A percentile compares a stretch with the other conserved stretches of the same genome.
Conservation (phyloP, 2,113 vertebrate genomes). For the Aegypius monachus region DNA sequence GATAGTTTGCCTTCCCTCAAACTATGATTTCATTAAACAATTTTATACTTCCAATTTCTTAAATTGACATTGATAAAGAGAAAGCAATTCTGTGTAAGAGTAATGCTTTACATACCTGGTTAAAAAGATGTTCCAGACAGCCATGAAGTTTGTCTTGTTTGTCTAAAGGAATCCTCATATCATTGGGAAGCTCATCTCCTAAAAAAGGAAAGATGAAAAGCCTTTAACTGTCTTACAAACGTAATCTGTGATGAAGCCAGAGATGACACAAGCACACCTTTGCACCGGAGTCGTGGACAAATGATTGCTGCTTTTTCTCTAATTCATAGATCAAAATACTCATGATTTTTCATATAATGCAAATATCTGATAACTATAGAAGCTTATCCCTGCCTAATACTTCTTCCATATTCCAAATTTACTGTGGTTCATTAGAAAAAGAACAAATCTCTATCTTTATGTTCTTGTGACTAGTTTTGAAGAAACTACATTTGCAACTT, state of each 20-base stretch:
- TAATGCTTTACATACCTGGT: slow-evolving; percentile 78
- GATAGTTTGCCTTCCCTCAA: not conserved
- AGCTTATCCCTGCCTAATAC: not conserved
- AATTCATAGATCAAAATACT: not conserved
- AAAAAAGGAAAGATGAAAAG: not conserved
- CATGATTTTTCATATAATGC: not conserved
- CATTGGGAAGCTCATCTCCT: slow-evolving; percentile 95
- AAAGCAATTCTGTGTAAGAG: not conserved
- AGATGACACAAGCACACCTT: not conserved
- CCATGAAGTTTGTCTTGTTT: slow-evolving; percentile 98
- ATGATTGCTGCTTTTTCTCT: not conserved
- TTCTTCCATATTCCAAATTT: not conserved
- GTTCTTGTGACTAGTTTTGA: not conserved
- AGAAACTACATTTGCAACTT: not conserved
- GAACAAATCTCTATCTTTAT: not conserved
- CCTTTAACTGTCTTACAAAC: not conserved
- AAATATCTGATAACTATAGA: not conserved
- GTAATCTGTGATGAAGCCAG: not conserved
- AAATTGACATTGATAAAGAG: not conserved
- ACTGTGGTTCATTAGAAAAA: not conserved
- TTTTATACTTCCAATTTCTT: not conserved
- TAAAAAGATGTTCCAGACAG: slow-evolving; percentile 97
- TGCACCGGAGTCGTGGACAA: not conserved
- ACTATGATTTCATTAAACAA: not conserved
- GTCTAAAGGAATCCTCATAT: slow-evolving; percentile 95